Base-by-base conservation (phyloP, 2,797 vertebrate genomes). In the Helostoma temminkii region DNA sequence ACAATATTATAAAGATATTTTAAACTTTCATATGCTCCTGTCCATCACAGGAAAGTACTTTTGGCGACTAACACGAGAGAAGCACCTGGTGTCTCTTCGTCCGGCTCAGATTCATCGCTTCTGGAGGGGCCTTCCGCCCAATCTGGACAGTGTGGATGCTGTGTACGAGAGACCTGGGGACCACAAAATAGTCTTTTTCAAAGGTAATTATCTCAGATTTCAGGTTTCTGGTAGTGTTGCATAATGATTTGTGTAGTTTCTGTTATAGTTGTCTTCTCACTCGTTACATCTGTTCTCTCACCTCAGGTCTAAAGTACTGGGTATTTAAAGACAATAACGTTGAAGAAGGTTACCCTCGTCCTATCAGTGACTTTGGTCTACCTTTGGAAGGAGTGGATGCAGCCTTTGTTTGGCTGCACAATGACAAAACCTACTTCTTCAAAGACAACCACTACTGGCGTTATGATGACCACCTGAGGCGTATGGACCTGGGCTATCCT, bases 391-490 rank as follows among this genome's bases (percentile, higher is more conserved):
- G 95, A 8, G 89, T 99, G 2, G 96, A 99, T 0, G 97, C 96
- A 0, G 96, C 95, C 4, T 98, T 99, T 58, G 95, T 96, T 83
- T 98, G 97, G 96, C 91, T 95, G 2, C 96, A 96, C 93, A 97
- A 96, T 55, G 97, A 98, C 83, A 99, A 97, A 93, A 99, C 98
- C 60, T 99, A 99, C 84, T 99, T 99, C 94, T 99, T 99, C 93
- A 98, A 96, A 91, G 96, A 95, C 88, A 93, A 87, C 78, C 93
- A 92, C 39, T 97, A 96, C 93, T 99, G 98, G 98, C 91, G 96
- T 81, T 99, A 96, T 0, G 93, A 98, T 0, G 97, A 99, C 90
- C 96, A 94, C 1, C 85, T 94, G 70, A 91, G 93, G 24, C 93
- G 85, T 18, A 97, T 99, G 98, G 97, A 99, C 78, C 89, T 91